These are phyloP conservation scores for Epinotia brunnichana DNA, from an alignment of 2,888 invertebrate species.

Conservation along the genomic window DNA sequence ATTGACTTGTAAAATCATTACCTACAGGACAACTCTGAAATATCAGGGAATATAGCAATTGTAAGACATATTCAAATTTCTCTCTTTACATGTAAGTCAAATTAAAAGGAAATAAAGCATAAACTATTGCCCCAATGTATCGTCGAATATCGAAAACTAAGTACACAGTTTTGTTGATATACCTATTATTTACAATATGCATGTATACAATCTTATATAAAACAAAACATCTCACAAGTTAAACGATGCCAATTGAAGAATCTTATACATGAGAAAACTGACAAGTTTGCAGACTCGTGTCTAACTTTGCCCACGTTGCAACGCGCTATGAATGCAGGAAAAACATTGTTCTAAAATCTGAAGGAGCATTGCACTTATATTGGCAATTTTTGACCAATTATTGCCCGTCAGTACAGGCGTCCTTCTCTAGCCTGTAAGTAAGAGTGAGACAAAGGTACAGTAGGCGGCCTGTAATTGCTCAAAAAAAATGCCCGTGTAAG, in stretches of 20 bases:
- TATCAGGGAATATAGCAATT: neutral
- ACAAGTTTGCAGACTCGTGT: neutral
- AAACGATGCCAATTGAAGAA: constrained; percentile 19
- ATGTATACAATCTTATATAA: neutral
- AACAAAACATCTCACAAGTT: constrained; percentile 15
- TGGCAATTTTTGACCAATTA: too few relatives aligned
- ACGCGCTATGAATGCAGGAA: neutral
- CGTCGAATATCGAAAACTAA: neutral
- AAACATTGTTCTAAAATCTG: too few relatives aligned
- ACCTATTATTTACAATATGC: constrained; percentile 13
- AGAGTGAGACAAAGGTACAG: too few relatives aligned
- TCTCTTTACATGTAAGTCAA: neutral
- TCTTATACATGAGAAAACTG: neutral
- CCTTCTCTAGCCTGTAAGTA: too few relatives aligned
- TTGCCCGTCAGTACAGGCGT: too few relatives aligned
- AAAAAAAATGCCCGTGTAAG: too few relatives aligned
- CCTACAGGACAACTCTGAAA: neutral
- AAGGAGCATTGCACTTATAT: too few relatives aligned
- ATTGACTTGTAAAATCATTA: neutral
- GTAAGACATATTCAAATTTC: too few relatives aligned
- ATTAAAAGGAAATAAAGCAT: neutral
- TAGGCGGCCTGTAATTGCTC: too few relatives aligned
- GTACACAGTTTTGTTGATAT: constrained; percentile 19
- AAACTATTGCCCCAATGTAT: neutral
- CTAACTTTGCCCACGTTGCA: neutral